Percentiles rank a stretch among this genome's conserved stretches.
Conservation (phyloP, 2,797 vertebrate genomes). For the Cheirogaleus major region DNA sequence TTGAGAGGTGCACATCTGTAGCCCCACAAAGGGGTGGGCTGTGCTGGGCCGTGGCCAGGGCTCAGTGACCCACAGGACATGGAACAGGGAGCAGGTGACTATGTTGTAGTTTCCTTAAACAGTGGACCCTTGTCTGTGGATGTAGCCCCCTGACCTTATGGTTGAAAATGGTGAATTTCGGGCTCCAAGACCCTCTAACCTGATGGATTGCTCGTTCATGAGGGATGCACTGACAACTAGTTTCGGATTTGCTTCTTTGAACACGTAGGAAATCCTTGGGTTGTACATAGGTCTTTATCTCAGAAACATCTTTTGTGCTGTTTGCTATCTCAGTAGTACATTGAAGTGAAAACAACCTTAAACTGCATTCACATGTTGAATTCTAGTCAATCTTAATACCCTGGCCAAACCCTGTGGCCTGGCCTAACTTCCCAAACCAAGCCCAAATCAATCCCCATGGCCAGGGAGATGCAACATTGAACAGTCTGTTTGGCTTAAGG, state of each 20-base stretch:
- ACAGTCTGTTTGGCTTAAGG: background rate
- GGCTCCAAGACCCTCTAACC: background rate
- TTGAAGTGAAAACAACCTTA: background rate
- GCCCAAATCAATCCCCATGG: background rate
- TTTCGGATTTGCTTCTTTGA: background rate
- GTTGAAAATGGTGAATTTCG: background rate
- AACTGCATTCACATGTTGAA: background rate
- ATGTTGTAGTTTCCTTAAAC: background rate
- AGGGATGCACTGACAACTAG: background rate
- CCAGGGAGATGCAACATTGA: background rate
- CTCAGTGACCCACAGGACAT: background rate
- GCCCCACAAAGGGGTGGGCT: background rate
- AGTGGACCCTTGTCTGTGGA: background rate
- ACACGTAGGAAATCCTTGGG: background rate
- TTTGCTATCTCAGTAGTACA: background rate
- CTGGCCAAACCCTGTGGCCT: background rate
- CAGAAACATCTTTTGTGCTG: background rate
- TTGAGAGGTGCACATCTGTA: background rate
- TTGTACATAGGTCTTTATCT: background rate
- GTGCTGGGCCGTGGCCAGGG: background rate
- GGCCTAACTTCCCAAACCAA: background rate
- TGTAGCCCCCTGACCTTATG: background rate
- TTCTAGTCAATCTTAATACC: background rate
- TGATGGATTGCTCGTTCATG: fast-evolving
- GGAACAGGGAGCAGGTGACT: too few relatives aligned